phyloP scores from a whole-genome alignment of 2,888 invertebrate species.

The Metopia argyrocephala region DNA sequence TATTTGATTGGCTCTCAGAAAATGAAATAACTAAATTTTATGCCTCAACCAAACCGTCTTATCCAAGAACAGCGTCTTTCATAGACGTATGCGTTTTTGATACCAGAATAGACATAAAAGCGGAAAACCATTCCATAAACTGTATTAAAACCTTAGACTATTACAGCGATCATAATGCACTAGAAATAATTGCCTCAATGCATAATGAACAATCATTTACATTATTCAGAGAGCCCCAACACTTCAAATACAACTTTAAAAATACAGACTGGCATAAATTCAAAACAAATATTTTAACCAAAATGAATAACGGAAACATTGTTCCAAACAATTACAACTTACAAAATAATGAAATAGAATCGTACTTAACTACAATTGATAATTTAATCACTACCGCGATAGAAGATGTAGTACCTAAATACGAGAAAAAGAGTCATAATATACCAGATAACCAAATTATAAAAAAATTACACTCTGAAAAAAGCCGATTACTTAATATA shows the following conservation, averaged over 20 bases:
- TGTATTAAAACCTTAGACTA: background rate
- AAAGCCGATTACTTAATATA: too few species aligned
- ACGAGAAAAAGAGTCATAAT: background rate
- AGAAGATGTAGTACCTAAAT: background rate
- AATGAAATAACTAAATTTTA: background rate
- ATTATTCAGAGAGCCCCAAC: background rate
- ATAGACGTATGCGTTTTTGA: background rate
- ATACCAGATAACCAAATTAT: background rate
- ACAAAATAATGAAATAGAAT: too few species aligned
- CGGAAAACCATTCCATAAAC: too few species aligned
- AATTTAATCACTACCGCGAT: background rate
- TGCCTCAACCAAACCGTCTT: background rate
- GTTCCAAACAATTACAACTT: too few species aligned
- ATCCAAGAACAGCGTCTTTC: background rate
- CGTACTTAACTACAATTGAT: too few species aligned
- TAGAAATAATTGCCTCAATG: background rate
- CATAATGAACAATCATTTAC: background rate
- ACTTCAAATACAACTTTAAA: background rate
- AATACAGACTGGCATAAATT: background rate
- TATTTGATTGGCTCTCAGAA: too few species aligned
- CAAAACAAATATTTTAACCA: background rate
- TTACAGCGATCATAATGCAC: constrained; percentile 8
- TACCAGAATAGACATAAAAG: too few species aligned
- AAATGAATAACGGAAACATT: too few species aligned
- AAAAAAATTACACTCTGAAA: background rate